Evolutionary conservation across 2,797 vertebrate species (phyloP), one percentile per base, ranked within the genome.

Genomic region (Oryzias sinensis): DNA sequence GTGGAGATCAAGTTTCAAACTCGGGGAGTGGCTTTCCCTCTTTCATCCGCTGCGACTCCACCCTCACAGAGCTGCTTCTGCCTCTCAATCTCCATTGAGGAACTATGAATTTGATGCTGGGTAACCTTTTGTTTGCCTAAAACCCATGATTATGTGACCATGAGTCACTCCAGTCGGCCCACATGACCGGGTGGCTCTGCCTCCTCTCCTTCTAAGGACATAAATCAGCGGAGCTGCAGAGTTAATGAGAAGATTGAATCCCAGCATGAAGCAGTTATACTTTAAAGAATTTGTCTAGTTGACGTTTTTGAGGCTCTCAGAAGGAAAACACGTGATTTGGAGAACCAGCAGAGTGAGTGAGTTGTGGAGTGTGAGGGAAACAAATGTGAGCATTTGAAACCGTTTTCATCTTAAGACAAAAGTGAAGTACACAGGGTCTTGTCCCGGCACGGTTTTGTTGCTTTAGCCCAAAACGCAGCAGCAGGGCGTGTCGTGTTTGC

Each of bases 401-500:
- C 9, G 18, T 49, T 51, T 27, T 63, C 18, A 68, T n/a, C 40
- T 44, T 7, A 17, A 1, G 7, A 8, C 37, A 27, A 16, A 46
- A n/a, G 49, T 24, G 40, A 27, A 14, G 49, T 22, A 17, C 46
- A 43, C 14, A 20, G 17, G 29, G 54, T 17, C 43, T 13, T 44
- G 43, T 55, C 8, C 22, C 6, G 13, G 55, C 49, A 53, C 49
- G 55, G 44, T 14, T 27, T 49, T 64, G 54, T 54, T 53, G 33
- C 14, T 55, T 59, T 56, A 37, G 53, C 46, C 60, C 63, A 25
- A 33, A 45, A 43, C 33, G 53, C 50, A 59, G 43, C 11, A 27
- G 6, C 48, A 45, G 82, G 83, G 84, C 66, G 86, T 86, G 85
- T 74, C 81, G 53, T 80, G 75, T 63, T 77, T 65, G 43, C 70